Conservation (phyloP, 53 echinoderm and acorn worm species). For the Pentamera pediparva region DNA sequence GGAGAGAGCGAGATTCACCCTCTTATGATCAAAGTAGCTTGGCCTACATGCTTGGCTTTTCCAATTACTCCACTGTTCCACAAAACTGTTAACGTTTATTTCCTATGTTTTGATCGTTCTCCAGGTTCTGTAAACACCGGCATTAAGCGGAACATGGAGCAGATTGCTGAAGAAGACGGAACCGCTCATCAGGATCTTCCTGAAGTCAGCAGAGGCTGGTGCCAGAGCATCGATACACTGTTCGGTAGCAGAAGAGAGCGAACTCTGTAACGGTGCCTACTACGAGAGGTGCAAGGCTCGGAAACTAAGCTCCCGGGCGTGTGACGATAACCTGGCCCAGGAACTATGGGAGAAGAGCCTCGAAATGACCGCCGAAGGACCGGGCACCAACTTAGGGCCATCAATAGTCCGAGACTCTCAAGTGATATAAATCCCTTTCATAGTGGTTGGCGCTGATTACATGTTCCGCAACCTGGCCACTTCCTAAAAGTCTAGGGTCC, state of each 20-base stretch:
- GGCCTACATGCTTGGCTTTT: too few species aligned
- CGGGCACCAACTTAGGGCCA: too few species aligned
- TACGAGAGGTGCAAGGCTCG: slow-evolving; percentile 82
- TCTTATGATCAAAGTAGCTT: too few species aligned
- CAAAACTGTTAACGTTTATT: too few species aligned
- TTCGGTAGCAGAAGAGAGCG: slow-evolving; percentile 65
- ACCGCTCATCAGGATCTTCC: slow-evolving; percentile 69
- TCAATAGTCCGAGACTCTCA: too few species aligned
- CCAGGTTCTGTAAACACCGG: slow-evolving; percentile 84
- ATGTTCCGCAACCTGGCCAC: too few species aligned
- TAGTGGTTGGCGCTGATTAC: too few species aligned
- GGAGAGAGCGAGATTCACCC: too few species aligned
- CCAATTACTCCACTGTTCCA: too few species aligned
- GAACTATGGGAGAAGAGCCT: slow-evolving; percentile 72
- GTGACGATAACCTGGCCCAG: slow-evolving; percentile 55
- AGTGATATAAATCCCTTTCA: too few species aligned
- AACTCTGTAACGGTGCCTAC: slow-evolving; percentile 60
- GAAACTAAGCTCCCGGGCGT: slow-evolving; percentile 54
- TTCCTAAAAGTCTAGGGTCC: too few species aligned
- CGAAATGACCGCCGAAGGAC: slow-evolving; percentile 75
- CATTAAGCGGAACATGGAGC: slow-evolving; percentile 90
- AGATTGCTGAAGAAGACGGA: slow-evolving; percentile 61
- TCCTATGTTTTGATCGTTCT: too few species aligned
- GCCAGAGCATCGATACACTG: slow-evolving; percentile 90
- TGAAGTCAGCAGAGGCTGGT: slow-evolving; percentile 68